Conservation (phyloP, 2,113 vertebrate genomes). For the Pseudorectes ferrugineus region DNA sequence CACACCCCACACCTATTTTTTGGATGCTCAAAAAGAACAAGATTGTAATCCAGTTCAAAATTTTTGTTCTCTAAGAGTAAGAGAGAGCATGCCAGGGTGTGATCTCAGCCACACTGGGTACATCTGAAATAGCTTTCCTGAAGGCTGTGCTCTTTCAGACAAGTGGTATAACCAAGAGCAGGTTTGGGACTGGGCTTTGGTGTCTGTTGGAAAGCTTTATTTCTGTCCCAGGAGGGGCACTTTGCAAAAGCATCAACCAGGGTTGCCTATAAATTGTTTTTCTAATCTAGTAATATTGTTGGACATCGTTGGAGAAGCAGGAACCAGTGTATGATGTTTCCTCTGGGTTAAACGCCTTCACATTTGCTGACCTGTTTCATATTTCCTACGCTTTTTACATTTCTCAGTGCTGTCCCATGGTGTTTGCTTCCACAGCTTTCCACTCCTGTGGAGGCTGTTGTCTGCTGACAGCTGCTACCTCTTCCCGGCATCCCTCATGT, state of each 20-base stretch:
- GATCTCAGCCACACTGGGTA: not conserved
- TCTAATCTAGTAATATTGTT: not conserved
- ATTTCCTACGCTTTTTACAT: not conserved
- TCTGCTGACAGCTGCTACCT: not conserved
- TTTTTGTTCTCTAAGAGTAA: not conserved
- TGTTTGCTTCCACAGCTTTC: not conserved
- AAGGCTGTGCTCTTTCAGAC: not conserved
- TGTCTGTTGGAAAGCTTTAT: not conserved
- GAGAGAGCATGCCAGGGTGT: not conserved
- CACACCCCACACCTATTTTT: slow-evolving; percentile 7
- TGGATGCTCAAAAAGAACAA: not conserved
- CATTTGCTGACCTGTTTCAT: not conserved
- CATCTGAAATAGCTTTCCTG: not conserved
- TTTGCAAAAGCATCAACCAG: not conserved
- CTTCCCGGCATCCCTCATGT: not conserved
- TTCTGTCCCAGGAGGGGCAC: not conserved
- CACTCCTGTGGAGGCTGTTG: not conserved
- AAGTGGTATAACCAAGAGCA: not conserved
- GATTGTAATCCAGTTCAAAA: slow-evolving; percentile 24
- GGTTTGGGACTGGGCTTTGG: not conserved
- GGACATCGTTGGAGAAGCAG: not conserved
- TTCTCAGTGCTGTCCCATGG: not conserved
- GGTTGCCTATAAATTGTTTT: not conserved
- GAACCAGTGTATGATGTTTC: not conserved
- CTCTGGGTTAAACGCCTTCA: not conserved